Percentiles rank a stretch among this genome's conserved stretches.
phyloP scores from a whole-genome alignment of 2,797 vertebrate genomes.

The Caiman crocodilus region DNA sequence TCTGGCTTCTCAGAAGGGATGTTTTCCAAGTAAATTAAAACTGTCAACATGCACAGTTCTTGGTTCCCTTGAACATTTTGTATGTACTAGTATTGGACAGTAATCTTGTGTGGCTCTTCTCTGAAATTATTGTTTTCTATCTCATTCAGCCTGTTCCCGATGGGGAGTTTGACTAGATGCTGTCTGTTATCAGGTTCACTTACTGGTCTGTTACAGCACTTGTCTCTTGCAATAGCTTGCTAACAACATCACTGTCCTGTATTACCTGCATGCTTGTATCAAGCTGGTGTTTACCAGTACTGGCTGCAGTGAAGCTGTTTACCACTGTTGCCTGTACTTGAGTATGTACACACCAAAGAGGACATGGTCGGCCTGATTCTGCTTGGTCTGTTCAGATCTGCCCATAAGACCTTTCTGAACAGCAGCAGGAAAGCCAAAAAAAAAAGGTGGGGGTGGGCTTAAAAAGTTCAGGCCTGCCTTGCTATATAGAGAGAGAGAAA shows the following conservation, averaged over 20 bases:
- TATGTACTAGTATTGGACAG: neutral
- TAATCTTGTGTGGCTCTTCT: neutral
- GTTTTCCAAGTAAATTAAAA: slow-evolving; percentile 13
- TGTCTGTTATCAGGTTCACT: neutral
- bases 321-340: neutral
- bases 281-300: neutral
- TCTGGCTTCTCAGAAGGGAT: neutral
- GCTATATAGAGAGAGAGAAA: neutral
- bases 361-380: neutral
- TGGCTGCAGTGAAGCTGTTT: fast-evolving
- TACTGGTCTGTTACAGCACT: neutral
- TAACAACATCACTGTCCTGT: neutral
- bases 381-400: slow-evolving; percentile 8
- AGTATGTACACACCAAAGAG: neutral
- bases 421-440: neutral
- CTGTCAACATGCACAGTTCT: neutral
- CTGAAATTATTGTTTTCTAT: neutral
- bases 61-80: neutral
- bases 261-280: neutral
- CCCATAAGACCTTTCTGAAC: neutral
- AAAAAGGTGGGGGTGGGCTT: too few species aligned
- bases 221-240: neutral
- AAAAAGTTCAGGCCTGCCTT: neutral
- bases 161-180: neutral
- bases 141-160: neutral